A percentile compares a stretch with the other conserved stretches of the same genome.
Conservation (phyloP, 2,113 vertebrate species). For the Lynx canadensis region DNA sequence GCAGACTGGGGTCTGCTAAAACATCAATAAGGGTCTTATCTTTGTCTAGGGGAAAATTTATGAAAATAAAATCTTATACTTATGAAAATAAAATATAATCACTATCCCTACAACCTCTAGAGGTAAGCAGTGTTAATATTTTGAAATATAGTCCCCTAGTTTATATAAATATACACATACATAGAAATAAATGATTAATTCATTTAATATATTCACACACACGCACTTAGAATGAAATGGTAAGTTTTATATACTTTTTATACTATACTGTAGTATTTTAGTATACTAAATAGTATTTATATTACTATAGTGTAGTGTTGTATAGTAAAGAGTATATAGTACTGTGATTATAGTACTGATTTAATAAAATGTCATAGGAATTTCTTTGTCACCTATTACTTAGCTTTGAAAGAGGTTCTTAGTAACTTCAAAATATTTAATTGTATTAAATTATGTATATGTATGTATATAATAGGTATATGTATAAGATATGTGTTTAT, state of each 20-base stretch:
- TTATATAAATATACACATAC: neutral
- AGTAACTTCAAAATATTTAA: neutral
- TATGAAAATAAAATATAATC: neutral
- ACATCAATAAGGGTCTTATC: neutral
- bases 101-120: neutral
- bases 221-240: neutral
- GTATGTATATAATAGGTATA: no score
- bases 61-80: neutral
- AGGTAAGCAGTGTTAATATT: neutral
- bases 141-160: constrained; percentile 18
- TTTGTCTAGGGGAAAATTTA: neutral
- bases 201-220: neutral
- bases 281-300: neutral
- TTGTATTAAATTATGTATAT: neutral
- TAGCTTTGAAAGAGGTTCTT: neutral
- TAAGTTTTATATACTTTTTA: neutral
- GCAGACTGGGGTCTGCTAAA: neutral
- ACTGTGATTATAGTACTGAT: neutral
- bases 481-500: no score
- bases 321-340: neutral
- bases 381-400: neutral
- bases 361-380: neutral
- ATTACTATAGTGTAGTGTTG: neutral
- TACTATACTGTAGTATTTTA: neutral
- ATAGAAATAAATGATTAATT: neutral